Evolutionary conservation across 64 coral and sea anemone species (phyloP).

Genomic region (Porites australiensis): DNA sequence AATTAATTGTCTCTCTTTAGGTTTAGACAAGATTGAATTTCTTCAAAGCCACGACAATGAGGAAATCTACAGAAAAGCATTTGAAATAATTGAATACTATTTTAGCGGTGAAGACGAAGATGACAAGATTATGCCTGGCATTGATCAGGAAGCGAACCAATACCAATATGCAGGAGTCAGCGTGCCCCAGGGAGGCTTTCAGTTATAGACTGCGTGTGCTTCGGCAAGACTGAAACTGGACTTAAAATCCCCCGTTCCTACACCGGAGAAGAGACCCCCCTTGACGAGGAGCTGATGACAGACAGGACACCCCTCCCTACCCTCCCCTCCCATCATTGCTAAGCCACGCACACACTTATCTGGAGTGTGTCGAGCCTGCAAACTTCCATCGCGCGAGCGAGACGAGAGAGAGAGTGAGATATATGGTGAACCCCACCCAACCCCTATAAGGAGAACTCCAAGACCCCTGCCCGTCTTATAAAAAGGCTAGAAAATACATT

Average conservation of each 20-base stretch:
- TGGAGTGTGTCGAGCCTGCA: conserved; percentile 5
- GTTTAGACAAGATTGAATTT: conserved; percentile 98
- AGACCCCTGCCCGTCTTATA: not conserved
- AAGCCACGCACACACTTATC: conserved; percentile 26
- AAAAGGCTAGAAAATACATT: not conserved
- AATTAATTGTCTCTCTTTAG: conserved; percentile 29
- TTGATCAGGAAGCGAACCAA: conserved; percentile 73
- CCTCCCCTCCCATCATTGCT: conserved; percentile 22
- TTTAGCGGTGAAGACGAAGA: conserved; percentile 96
- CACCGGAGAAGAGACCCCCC: not conserved
- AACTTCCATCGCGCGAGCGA: not conserved
- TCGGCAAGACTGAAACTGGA: conserved; percentile 4
- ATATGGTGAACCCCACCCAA: not conserved
- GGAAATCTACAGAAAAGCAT: conserved; percentile 97
- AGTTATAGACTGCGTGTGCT: conserved; percentile 67
- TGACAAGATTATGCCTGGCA: conserved; percentile 82
- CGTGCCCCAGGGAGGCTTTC: conserved; percentile 90
- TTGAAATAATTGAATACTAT: conserved; percentile 95
- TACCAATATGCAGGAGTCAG: conserved; percentile 79
- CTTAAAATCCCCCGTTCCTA: not conserved
- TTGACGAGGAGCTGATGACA: not conserved
- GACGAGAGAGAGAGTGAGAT: conserved; percentile 30
- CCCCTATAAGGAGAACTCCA: not conserved
- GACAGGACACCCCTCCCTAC: not conserved
- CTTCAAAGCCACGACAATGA: conserved; percentile 99